Evolutionary conservation across 92 coral and sea anemone genomes (phyloP), one percentile per base, ranked within the genome.

Genomic region (Isaurus tuberculatus): DNA sequence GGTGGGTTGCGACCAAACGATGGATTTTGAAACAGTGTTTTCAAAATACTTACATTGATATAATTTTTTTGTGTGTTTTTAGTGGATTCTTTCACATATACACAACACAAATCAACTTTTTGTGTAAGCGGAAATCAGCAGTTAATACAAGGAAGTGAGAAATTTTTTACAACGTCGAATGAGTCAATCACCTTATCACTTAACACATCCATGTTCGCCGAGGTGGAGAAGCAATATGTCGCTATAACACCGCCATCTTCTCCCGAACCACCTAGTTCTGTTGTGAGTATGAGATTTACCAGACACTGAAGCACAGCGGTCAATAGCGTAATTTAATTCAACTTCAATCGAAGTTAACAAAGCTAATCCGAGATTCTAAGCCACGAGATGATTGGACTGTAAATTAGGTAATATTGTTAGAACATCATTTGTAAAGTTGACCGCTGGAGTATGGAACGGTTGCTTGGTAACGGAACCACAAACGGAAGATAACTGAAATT

Each of bases 181-280:
- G 98, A 94, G 75, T 89, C 98, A 32, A 80, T 94, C 46, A 85
- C 98, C 30, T 80, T 89, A 58, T 89, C 94, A 25, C 89, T 89
- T 22, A 68, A 85, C 83, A 72, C 90, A 22, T 93, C 90, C 60
- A 72, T 96, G 60, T 89, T 96, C 75, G 95, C 96, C 14, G 98
- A 97, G 85, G 97, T 97, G 0, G 99, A 97, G 87, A 97, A 94
- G 49, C 99, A 97, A 78, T 97, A 97, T 64, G 98, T 97, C 51
- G 98, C 95, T 16, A 93, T 94, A 15, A 97, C 99, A 14, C 97
- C 99, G 0, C 99, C 99, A 16, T 93, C 93, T 74, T 97, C 99
- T 10, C 99, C 99, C 57, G 94, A 86, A 75, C 98, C 98, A 6
- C 93, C 90, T 27, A 82, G 65, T 25, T 49, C 91, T 31, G 74